Conservation (phyloP, 2,888 invertebrate species). For the Mythimna ferrago region DNA sequence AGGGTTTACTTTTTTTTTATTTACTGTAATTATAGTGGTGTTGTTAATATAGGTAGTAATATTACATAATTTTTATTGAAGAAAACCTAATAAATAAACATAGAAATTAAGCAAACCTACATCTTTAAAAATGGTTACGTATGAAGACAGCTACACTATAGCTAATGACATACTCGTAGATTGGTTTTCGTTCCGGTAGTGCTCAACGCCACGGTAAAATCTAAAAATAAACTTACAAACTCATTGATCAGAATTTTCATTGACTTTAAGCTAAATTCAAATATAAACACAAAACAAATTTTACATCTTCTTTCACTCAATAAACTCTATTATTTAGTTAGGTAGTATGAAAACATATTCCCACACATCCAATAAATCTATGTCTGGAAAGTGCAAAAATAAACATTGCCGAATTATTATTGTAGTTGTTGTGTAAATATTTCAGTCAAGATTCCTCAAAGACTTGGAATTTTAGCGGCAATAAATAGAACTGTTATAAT, state of each 20-base stretch:
- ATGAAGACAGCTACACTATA: no score
- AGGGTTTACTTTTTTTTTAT: no score
- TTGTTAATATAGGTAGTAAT: no score
- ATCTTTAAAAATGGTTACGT: no score
- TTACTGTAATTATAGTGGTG: no score
- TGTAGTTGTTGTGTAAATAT: slow-evolving; percentile 1
- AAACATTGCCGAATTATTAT: slow-evolving; percentile 12
- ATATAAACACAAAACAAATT: background rate
- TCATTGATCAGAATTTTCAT: background rate
- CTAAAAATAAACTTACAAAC: slow-evolving; percentile 5
- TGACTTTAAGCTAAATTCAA: background rate
- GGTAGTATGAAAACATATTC: background rate
- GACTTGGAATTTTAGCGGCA: background rate
- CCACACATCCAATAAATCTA: slow-evolving; percentile 11
- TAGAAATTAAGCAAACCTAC: no score
- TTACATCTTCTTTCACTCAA: background rate
- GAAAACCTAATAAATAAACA: no score
- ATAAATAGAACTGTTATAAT: slow-evolving; percentile 41
- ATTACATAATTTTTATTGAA: no score
- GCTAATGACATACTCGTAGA: no score
- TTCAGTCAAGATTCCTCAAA: slow-evolving; percentile 1
- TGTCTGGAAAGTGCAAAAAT: slow-evolving; percentile 12
- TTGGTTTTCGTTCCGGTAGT: no score
- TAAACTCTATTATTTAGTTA: background rate
- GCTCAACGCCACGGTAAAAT: no score